phyloP scores from a whole-genome alignment of 2,113 vertebrate species.

The Perca schrenkii region DNA sequence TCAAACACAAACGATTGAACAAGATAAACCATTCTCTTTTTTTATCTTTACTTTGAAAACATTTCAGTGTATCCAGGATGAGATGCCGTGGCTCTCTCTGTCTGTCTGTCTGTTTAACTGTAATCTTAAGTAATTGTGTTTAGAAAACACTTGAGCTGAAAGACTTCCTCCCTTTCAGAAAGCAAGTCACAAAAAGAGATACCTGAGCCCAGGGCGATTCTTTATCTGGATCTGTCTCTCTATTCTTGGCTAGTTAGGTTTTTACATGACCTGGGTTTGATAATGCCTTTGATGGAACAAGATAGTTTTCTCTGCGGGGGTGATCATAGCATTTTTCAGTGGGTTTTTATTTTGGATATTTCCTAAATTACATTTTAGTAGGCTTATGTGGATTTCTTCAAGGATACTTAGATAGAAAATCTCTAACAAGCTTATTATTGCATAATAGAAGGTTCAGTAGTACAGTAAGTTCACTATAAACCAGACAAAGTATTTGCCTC shows the following conservation, averaged over 20 bases:
- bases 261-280: conserved; percentile 58
- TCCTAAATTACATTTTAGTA: background rate
- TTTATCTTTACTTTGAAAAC: conserved; percentile 49
- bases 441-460: background rate
- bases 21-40: conserved; percentile 32
- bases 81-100: conserved; percentile 42
- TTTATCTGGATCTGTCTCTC: conserved; percentile 54
- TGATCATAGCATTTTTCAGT: background rate
- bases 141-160: conserved; percentile 77
- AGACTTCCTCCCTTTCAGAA: conserved; percentile 73
- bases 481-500: background rate
- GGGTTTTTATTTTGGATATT: background rate
- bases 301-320: conserved; percentile 15
- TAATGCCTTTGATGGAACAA: conserved; percentile 55
- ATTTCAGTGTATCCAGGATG: conserved; percentile 54
- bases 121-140: conserved; percentile 84
- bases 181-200: conserved; percentile 73
- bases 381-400: background rate
- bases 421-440: background rate
- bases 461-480: background rate
- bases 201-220: conserved; percentile 60
- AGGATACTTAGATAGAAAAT: background rate
- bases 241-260: conserved; percentile 31
- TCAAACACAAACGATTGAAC: conserved; percentile 26
- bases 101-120: conserved; percentile 67